Evolutionary conservation across 2,888 invertebrate species (phyloP).

Genomic region (Ommatoiulus sabulosus): DNA sequence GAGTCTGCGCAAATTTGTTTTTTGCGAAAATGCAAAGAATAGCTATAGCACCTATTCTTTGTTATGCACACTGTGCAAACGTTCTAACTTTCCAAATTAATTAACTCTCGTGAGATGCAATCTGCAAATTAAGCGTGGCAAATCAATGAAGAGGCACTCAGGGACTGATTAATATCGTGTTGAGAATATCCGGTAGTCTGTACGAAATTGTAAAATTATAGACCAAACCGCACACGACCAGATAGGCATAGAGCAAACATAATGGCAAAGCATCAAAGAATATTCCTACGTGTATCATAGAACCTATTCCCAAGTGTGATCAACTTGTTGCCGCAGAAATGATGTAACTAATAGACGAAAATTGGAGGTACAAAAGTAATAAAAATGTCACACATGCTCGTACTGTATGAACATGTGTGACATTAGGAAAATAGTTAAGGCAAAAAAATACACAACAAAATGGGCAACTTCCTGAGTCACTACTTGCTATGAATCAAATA

Average conservation of each 20-base stretch:
- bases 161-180: conserved; percentile 25
- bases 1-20: neutral
- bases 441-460: too few relatives aligned
- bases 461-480: too few relatives aligned
- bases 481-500: too few relatives aligned
- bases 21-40: neutral
- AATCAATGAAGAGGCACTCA: neutral
- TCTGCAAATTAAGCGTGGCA: conserved; percentile 22
- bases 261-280: neutral
- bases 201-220: conserved; percentile 3
- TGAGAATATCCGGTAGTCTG: neutral
- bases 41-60: neutral
- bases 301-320: too few relatives aligned
- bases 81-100: conserved; percentile 28
- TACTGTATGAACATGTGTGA: too few relatives aligned
- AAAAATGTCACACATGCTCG: too few relatives aligned
- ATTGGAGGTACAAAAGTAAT: too few relatives aligned
- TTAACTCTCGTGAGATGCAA: conserved; percentile 10
- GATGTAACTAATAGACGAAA: too few relatives aligned
- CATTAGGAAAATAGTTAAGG: too few relatives aligned
- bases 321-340: too few relatives aligned
- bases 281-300: neutral
- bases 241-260: neutral
- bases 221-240: neutral
- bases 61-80: neutral